Conservation (phyloP, 1,140 invertebrate genomes). For the Euwallacea fornicatus region DNA sequence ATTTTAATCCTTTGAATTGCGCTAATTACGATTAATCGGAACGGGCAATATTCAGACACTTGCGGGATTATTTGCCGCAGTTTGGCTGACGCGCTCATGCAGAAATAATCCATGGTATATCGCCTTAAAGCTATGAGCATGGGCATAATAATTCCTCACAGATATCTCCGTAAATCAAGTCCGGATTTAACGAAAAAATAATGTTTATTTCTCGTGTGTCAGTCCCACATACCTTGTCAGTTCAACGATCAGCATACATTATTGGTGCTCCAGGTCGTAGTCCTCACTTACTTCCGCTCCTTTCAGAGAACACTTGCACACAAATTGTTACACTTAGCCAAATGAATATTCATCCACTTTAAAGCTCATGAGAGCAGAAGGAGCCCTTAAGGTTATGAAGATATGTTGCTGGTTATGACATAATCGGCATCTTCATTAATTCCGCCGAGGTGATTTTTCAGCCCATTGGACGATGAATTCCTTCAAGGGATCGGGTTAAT, state of each 20-base stretch:
- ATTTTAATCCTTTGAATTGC: too few relatives aligned
- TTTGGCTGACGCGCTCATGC: background rate
- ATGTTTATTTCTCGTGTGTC: constrained; percentile 28
- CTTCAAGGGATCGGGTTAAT: constrained; percentile 12
- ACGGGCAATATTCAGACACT: background rate
- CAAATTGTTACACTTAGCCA: too few relatives aligned
- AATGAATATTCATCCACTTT: too few relatives aligned
- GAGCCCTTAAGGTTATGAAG: too few relatives aligned
- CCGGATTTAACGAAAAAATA: constrained; percentile 18
- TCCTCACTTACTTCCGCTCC: constrained; percentile 5
- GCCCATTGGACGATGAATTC: constrained; percentile 12
- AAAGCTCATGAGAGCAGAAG: too few relatives aligned
- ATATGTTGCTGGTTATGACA: background rate
- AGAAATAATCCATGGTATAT: constrained; percentile 4
- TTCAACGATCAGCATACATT: constrained; percentile 18
- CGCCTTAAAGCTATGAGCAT: constrained; percentile 5
- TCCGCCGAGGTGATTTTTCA: constrained; percentile 8
- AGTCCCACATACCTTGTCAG: constrained; percentile 23
- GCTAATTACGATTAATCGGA: background rate
- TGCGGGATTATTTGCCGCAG: background rate
- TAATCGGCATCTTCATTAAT: constrained; percentile 6
- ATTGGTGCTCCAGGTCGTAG: constrained; percentile 13
- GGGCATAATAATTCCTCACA: constrained; percentile 16
- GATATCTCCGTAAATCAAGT: constrained; percentile 27
- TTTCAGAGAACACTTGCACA: background rate